phyloP scores from a whole-genome alignment of 1,140 invertebrate species.

The Calycopis cecrops region DNA sequence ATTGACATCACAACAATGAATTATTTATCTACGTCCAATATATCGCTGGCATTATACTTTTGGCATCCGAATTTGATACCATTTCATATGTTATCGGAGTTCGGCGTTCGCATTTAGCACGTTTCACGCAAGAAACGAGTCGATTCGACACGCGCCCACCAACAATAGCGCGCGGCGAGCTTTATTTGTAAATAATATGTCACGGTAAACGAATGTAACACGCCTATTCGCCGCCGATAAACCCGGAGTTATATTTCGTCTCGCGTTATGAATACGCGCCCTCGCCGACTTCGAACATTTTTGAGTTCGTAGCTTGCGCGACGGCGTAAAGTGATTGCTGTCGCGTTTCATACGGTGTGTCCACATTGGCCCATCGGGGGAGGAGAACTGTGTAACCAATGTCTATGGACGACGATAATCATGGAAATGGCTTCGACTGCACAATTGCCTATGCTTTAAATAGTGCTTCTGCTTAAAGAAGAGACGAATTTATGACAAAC shows the following conservation, averaged over 20 bases:
- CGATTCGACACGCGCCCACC: constrained; percentile 42
- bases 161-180: constrained; percentile 53
- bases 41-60: constrained; percentile 40
- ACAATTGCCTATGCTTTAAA: too few relatives aligned
- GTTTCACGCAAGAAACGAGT: constrained; percentile 48
- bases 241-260: constrained; percentile 31
- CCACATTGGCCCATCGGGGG: too few relatives aligned
- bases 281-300: too few relatives aligned
- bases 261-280: constrained; percentile 14
- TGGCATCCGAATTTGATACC: constrained; percentile 41
- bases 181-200: constrained; percentile 62
- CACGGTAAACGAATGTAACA: constrained; percentile 51
- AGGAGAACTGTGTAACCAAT: too few relatives aligned
- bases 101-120: constrained; percentile 29
- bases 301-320: too few relatives aligned
- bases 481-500: too few relatives aligned
- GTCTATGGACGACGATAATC: too few relatives aligned
- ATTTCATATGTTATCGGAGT: constrained; percentile 34
- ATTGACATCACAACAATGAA: too few relatives aligned
- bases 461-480: too few relatives aligned
- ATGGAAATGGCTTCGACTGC: too few relatives aligned
- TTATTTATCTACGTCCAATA: neutral
- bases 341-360: too few relatives aligned
- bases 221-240: constrained; percentile 48
- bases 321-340: too few relatives aligned